Evolutionary conservation across 2,797 vertebrate genomes (phyloP).

Genomic region (Molothrus ater): DNA sequence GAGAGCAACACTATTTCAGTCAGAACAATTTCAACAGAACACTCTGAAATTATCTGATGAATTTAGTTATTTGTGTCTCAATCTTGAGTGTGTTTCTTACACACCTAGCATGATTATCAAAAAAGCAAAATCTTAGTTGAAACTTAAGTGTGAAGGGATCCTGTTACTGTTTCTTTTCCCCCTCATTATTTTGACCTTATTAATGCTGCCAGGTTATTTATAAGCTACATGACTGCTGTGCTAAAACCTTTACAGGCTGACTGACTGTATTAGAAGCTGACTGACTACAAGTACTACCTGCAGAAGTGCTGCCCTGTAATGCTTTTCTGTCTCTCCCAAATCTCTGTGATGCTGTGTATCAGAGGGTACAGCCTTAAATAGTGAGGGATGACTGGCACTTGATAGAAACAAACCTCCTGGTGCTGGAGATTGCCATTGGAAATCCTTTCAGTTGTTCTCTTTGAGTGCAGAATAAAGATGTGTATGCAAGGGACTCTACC

Average conservation of each 20-base stretch:
- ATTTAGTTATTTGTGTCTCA: not conserved
- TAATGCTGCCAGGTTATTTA: conserved; percentile 15
- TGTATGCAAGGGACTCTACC: not conserved
- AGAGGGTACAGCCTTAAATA: not conserved
- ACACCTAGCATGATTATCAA: not conserved
- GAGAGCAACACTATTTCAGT: not conserved
- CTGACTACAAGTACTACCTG: not conserved
- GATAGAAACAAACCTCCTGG: not conserved
- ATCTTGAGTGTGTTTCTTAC: not conserved
- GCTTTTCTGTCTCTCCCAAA: not conserved
- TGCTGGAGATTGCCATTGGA: not conserved
- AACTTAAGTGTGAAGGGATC: not conserved
- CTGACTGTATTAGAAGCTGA: not conserved
- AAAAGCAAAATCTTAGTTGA: not conserved
- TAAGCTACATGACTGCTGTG: not conserved
- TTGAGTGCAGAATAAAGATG: not conserved
- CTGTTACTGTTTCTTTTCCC: not conserved
- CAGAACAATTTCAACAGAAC: not conserved
- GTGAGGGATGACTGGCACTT: not conserved
- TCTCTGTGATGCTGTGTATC: not conserved
- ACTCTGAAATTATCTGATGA: not conserved
- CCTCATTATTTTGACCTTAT: conserved; percentile 15
- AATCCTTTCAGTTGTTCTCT: not conserved
- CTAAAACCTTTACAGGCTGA: not conserved
- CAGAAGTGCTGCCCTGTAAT: not conserved